phyloP scores from a whole-genome alignment of 2,113 vertebrate genomes.

The Syrmaticus mikado region DNA sequence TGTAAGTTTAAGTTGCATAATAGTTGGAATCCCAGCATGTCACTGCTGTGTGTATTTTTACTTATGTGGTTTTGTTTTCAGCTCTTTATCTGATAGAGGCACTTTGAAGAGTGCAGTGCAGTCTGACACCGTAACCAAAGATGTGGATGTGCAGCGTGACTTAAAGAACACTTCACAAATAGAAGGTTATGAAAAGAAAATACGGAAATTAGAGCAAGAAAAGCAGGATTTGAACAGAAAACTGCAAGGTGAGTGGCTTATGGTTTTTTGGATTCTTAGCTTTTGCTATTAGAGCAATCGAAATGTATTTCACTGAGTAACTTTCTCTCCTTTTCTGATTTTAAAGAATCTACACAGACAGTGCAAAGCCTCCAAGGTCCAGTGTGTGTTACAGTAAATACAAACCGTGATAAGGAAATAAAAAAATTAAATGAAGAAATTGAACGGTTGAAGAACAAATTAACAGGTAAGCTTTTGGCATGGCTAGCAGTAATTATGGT shows the following conservation, averaged over 20 bases:
- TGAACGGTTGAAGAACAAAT: constrained; percentile 91
- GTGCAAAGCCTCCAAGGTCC: constrained; percentile 85
- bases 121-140: constrained; percentile 67
- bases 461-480: constrained; percentile 83
- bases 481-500: neutral
- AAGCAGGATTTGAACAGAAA: constrained; percentile 92
- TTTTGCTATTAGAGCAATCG: neutral
- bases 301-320: neutral
- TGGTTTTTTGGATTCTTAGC: neutral
- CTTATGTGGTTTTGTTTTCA: constrained; percentile 37
- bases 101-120: constrained; percentile 74
- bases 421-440: constrained; percentile 96
- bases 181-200: constrained; percentile 91
- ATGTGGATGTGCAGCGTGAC: constrained; percentile 73
- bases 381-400: constrained; percentile 76
- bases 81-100: constrained; percentile 90
- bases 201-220: constrained; percentile 92
- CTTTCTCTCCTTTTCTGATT: neutral
- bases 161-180: constrained; percentile 83
- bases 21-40: neutral
- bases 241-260: constrained; percentile 85
- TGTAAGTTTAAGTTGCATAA: neutral
- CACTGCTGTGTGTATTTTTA: neutral
- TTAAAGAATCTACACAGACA: constrained; percentile 90
- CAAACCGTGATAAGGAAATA: constrained; percentile 90